Conservation (phyloP, 2,888 invertebrate genomes). For the Eupithecia pulchellata region DNA sequence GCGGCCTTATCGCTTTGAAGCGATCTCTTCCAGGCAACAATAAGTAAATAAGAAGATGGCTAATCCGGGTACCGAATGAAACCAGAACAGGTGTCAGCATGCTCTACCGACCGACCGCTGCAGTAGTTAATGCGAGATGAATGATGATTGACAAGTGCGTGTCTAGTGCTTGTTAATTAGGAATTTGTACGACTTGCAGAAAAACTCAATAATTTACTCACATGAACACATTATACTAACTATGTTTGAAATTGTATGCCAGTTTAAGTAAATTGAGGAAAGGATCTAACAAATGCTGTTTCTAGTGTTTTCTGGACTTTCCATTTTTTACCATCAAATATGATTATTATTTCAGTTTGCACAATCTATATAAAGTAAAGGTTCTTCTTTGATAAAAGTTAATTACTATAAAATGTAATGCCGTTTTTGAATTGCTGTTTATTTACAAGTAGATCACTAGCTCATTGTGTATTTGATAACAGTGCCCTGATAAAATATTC, state of each 20-base stretch:
- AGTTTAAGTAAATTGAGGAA: background rate
- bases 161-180: slow-evolving; percentile 7
- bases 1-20: no score
- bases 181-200: background rate
- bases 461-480: slow-evolving; percentile 61
- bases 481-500: slow-evolving; percentile 66
- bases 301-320: background rate
- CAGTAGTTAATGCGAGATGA: slow-evolving; percentile 2
- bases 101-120: background rate
- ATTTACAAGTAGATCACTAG: slow-evolving; percentile 62
- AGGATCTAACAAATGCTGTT: background rate
- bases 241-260: background rate
- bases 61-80: background rate
- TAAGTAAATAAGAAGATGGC: background rate
- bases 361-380: background rate
- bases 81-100: background rate
- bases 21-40: no score
- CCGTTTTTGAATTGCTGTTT: slow-evolving; percentile 45
- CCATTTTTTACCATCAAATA: background rate
- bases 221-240: background rate
- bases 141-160: slow-evolving; percentile 20
- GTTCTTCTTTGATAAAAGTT: slow-evolving; percentile 5
- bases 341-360: background rate
- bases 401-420: background rate
- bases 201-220: background rate